A percentile compares a stretch with the other conserved stretches of the same genome.
phyloP scores from a whole-genome alignment of 2,797 vertebrate genomes.

The Hipposideros larvatus region DNA sequence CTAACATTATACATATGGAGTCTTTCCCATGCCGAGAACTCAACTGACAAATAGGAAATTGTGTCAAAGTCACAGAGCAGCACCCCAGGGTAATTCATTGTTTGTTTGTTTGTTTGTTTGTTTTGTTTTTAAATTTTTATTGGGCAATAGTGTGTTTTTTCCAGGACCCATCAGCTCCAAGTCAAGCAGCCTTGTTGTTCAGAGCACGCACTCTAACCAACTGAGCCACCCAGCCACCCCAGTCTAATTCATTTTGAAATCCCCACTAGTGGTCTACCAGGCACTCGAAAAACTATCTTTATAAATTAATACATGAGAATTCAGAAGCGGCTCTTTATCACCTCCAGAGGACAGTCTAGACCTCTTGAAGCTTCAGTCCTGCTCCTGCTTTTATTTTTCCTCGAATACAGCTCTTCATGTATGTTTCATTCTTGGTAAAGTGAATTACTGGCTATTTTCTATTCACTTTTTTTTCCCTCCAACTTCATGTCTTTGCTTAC shows the following conservation, averaged over 20 bases:
- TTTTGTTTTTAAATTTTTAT: too few species aligned
- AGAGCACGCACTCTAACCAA: too few species aligned
- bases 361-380: background rate
- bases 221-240: background rate
- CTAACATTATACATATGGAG: background rate
- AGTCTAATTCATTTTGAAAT: conserved; percentile 4
- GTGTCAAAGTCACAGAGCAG: conserved; percentile 42
- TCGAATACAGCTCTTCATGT: background rate
- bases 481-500: background rate
- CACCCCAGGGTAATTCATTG: background rate
- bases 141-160: too few species aligned
- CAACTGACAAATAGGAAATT: background rate
- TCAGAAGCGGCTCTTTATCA: background rate
- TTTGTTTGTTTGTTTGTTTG: background rate
- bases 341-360: background rate
- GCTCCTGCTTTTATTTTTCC: background rate
- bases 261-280: background rate
- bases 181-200: too few species aligned
- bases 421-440: background rate
- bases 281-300: background rate
- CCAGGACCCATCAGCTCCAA: too few species aligned
- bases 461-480: background rate
- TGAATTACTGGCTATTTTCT: background rate
- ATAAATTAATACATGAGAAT: background rate
- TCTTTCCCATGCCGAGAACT: background rate